Evolutionary conservation across 2,113 vertebrate species (phyloP).

Genomic region (Saguinus midas): DNA sequence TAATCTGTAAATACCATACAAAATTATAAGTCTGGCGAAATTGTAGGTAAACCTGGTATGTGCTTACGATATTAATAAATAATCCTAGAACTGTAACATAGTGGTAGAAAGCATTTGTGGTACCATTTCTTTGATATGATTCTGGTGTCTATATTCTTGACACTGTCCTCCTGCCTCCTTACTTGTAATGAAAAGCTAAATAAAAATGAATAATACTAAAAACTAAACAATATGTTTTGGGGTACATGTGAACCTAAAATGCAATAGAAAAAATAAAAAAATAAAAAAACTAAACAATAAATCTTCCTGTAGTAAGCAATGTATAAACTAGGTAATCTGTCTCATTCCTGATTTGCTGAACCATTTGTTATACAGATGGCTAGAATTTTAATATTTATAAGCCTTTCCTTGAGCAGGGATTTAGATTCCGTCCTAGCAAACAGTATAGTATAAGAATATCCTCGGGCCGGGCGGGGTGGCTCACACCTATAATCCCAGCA

Average conservation of each 20-base stretch:
- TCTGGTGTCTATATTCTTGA: background rate
- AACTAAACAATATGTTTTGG: background rate
- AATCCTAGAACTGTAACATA: background rate
- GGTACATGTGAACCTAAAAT: no score
- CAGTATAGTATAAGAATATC: background rate
- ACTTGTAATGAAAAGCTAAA: conserved; percentile 17
- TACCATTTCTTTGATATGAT: background rate
- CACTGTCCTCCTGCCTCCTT: background rate
- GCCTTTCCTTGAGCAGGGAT: background rate
- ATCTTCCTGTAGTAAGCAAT: conserved; percentile 44
- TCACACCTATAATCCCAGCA: no score
- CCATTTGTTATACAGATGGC: conserved; percentile 45
- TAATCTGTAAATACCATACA: background rate
- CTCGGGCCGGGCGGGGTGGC: background rate
- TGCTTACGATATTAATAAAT: background rate
- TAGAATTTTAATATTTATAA: conserved; percentile 59
- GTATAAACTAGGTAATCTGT: conserved; percentile 30
- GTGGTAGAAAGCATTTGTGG: background rate
- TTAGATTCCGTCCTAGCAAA: conserved; percentile 54
- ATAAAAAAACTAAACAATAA: conserved; percentile 38
- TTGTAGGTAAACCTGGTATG: background rate
- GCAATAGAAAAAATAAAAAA: background rate
- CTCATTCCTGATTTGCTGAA: conserved; percentile 60
- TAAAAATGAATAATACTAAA: conserved; percentile 14
- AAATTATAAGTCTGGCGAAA: background rate